Evolutionary conservation across 2,888 invertebrate species (phyloP).

Genomic region (Diplolepis rosae): DNA sequence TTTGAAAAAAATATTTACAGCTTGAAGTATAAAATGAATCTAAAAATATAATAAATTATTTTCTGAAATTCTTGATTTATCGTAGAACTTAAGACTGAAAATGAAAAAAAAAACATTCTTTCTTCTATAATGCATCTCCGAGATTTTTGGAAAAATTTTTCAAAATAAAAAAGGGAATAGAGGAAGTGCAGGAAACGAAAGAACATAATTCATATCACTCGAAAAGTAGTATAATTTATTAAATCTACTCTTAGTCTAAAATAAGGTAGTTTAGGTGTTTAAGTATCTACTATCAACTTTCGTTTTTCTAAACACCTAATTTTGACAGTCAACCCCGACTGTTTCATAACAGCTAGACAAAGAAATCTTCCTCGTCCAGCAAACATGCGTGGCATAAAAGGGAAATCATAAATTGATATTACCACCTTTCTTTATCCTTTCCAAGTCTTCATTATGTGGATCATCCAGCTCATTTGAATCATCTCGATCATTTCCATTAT

Average conservation of each 20-base stretch:
- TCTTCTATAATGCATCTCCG: too few species aligned
- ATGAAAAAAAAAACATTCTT: not conserved
- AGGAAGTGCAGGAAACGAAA: conserved; percentile 1
- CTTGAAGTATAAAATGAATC: too few species aligned
- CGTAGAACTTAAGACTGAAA: not conserved
- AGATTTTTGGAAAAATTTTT: too few species aligned
- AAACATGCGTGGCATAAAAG: conserved; percentile 7
- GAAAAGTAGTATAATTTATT: not conserved
- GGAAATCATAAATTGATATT: conserved; percentile 18
- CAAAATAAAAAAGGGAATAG: not conserved
- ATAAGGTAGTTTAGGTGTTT: not conserved
- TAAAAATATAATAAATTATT: too few species aligned
- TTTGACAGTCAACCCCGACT: not conserved
- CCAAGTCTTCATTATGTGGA: not conserved
- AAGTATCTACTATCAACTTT: not conserved
- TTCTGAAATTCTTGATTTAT: too few species aligned
- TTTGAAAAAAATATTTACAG: too few species aligned
- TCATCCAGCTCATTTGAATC: not conserved
- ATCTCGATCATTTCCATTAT: not conserved
- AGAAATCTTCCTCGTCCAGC: not conserved
- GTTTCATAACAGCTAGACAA: not conserved
- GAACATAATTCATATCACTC: not conserved
- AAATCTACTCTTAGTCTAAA: not conserved
- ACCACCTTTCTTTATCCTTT: conserved; percentile 1
- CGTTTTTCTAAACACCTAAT: not conserved